Evolutionary conservation across 2,113 vertebrate genomes (phyloP), one percentile per base, ranked within the genome.

Genomic region (Hiodon tergisus): DNA sequence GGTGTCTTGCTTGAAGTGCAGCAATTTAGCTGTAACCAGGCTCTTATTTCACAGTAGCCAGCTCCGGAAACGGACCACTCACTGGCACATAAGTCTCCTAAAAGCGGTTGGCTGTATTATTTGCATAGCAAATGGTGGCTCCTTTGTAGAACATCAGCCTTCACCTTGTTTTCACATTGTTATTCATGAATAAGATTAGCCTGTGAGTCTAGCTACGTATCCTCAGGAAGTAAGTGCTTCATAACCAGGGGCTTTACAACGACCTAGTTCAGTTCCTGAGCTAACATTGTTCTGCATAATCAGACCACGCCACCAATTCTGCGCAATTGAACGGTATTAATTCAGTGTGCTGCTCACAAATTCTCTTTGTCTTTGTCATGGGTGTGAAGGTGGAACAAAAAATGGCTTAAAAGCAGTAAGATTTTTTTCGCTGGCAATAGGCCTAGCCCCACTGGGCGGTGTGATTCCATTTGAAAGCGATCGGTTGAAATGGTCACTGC

Each of bases 121-220:
- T 61, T 75, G 61, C 51, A 66, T 73, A 17, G 11, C 11, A 52
- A 61, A 73, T 73, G 13, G n/a, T 7, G 17, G 71, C n/a, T 52
- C 16, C 4, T 11, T 16, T 62, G 46, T n/a, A 48, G n/a, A 51
- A 73, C 59, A 73, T 47, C 31, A 75, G 54, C 54, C 7, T 47
- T 58, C 67, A 47, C 65, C 60, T 58, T 74, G 65, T 67, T 67
- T 57, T 48, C 51, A 55, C 52, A 50, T 58, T 58, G 31, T 75
- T 68, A 68, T 75, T 75, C 65, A 75, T 67, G 31, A 65, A 53
- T 16, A 47, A 75, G 66, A 51, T 75, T 74, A 65, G 50, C 3
- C 5, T 8, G 55, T 48, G 52, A 48, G 3, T 11, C 17, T 72
- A 4, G 11, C 16, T 72, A 5, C 14, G 11, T 4, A 72, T 72